Percentiles rank a stretch among this genome's conserved stretches.
These are phyloP conservation scores for Microtus pennsylvanicus DNA, from an alignment of 2,113 vertebrate species.

Conservation along the genomic window DNA sequence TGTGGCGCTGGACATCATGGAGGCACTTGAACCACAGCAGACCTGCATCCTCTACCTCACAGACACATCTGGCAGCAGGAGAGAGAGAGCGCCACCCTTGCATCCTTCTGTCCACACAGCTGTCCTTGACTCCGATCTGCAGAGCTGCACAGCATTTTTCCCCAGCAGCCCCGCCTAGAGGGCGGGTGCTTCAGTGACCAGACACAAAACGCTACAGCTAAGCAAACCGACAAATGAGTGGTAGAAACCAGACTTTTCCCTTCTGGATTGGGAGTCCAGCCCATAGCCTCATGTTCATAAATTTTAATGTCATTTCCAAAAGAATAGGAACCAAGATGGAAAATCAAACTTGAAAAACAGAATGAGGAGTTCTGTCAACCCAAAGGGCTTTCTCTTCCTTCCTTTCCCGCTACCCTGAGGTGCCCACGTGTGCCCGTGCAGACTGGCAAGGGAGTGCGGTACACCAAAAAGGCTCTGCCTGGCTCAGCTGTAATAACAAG, in stretches of 20 bases:
- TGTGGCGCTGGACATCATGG: fast-evolving
- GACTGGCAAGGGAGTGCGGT: neutral
- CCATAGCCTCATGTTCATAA: fast-evolving
- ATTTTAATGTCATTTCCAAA: neutral
- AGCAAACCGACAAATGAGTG: neutral
- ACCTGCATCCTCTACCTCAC: fast-evolving
- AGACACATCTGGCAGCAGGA: no score
- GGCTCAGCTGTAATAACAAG: slow-evolving; percentile 83
- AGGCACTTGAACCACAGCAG: fast-evolving
- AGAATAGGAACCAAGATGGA: neutral
- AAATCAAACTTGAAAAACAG: neutral
- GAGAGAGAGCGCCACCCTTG: fast-evolving
- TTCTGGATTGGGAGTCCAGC: neutral
- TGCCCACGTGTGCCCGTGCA: fast-evolving
- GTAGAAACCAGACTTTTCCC: neutral
- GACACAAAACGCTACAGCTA: neutral
- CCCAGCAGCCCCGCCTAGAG: neutral
- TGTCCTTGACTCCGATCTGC: neutral
- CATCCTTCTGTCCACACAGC: fast-evolving
- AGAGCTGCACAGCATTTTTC: fast-evolving
- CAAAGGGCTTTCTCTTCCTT: neutral
- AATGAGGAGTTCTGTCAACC: fast-evolving
- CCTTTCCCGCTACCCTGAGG: neutral
- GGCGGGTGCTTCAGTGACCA: fast-evolving
- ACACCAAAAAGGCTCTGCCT: neutral